Base-by-base conservation (phyloP, 2,797 vertebrate species). In the Sebastes matsubarae region DNA sequence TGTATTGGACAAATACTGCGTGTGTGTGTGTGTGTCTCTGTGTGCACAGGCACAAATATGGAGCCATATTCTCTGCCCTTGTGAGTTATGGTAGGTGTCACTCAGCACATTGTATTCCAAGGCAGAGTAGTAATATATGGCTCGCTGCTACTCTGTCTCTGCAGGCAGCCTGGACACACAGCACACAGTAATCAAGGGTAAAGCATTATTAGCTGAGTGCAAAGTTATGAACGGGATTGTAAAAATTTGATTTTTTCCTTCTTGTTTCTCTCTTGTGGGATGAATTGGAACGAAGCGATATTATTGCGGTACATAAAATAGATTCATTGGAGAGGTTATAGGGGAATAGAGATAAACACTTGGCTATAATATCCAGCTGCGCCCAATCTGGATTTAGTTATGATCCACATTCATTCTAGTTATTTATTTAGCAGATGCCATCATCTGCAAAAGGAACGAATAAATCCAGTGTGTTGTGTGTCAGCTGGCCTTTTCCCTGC, bases 21-120 rank as follows among this genome's bases (percentile, higher is more conserved):
- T 52, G n/a, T 27, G 38, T 38, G 58, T 20, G 52, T 42, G 13
- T 72, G 24, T 57, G 25, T 58, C 3, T 32, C 13, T 3, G 11
- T 63, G 73, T n/a, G 34, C 22, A 11, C 25, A 54, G 34, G 24
- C 54, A 42, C 58, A 69, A 52, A 75, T 67, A 46, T 58, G 42
- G 57, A 59, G 30, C 72, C 59, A 67, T 74, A 69, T 67, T 64
- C 24, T 68, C n/a, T 72, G 59, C 11, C 58, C 65, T 68, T 78
- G 75, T 89, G 77, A 90, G 79, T 90, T 81, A 85, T 72, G 32
- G 81, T 25, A 11, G 59, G 12, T 61, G 67, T 87, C 84, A 85
- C 64, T 84, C 78, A 75, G 72, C 32, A 34, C 68, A 78, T 84
- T 82, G 72, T 84, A 77, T 80, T 88, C 68, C 82, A 61, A 58